Base-by-base conservation (phyloP, 1,140 invertebrate species). In the Liolophura sinensis region DNA sequence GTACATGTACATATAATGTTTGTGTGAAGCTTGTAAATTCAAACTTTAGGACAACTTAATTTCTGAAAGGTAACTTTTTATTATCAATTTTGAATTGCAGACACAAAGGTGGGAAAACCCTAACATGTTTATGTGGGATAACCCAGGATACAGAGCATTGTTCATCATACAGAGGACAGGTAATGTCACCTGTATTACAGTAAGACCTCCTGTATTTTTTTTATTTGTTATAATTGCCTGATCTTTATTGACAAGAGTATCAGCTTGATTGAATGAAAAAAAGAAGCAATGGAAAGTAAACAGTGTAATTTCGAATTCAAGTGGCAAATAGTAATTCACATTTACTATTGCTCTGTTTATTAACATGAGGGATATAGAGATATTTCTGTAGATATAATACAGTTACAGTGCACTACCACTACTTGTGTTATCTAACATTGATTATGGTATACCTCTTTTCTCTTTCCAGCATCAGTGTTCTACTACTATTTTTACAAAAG, bases 401-500 rank as follows among this genome's bases (percentile, higher is more conserved):
- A 40, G 31, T 9, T 40, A 3, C 9, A 59, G 57, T 40, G 31
- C 16, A 25, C 18, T 9, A 40, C 31, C 3, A 40, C 31, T 40
- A 40, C 31, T 40, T n/a, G n/a, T n/a, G n/a, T n/a, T 40, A 40
- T 40, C 31, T 5, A 9, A 40, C 31, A 40, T 40, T 57, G 20
- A 49, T 57, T 56, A 16, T 48, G 16, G 15, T 63, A 20, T 59
- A 62, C 62, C 12, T 64, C 18, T 60, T 65, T 72, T 64, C 50
- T 55, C 57, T 52, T 74, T 78, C 63, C 75, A 86, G 86, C 69
- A 67, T 79, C 86, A 62, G 81, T 87, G 24, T 74, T 87, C 9
- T 86, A 87, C 69, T 88, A 88, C 70, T 87, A 85, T 66, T 82
- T 85, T 65, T 87, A 86, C 75, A 88, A 87, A 73, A 78, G 87